A percentile compares a stretch with the other conserved stretches of the same genome.
Conservation (phyloP, 2,888 invertebrate species). For the Xestia c-nigrum region DNA sequence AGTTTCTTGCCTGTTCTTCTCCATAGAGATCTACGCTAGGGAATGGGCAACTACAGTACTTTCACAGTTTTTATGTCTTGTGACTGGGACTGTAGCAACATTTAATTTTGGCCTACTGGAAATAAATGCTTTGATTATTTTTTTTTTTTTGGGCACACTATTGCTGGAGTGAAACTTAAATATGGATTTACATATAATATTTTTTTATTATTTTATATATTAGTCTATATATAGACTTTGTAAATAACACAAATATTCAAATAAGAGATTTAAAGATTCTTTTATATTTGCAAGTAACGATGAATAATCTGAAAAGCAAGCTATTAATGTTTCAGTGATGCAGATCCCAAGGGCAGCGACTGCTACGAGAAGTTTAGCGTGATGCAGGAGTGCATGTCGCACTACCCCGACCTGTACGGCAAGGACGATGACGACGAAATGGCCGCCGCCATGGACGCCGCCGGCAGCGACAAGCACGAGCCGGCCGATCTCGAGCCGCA, state of each 20-base stretch:
- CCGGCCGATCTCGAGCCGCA: background rate
- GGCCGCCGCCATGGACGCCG: conserved; percentile 66
- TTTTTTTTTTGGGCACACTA: too few species aligned
- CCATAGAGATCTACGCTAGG: too few species aligned
- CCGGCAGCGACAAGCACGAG: conserved; percentile 62
- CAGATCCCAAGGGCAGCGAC: conserved; percentile 97
- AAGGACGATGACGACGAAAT: conserved; percentile 91
- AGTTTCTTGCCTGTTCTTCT: too few species aligned
- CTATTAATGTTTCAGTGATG: conserved; percentile 90
- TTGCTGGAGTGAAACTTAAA: too few species aligned
- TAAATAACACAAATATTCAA: background rate
- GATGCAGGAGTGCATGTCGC: conserved; percentile 97
- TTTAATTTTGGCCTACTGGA: too few species aligned
- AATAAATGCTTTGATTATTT: too few species aligned
- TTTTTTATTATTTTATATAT: too few species aligned
- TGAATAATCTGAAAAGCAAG: background rate
- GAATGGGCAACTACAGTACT: too few species aligned
- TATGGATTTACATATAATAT: too few species aligned
- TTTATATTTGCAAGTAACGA: background rate
- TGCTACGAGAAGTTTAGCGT: conserved; percentile 97
- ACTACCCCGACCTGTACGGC: conserved; percentile 96
- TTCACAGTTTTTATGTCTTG: too few species aligned
- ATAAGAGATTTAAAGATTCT: too few species aligned
- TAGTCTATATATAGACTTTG: background rate
- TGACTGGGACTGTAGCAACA: too few species aligned